These are phyloP conservation scores for Alitta virens DNA, from an alignment of 2,888 invertebrate genomes.

Conservation along the genomic window DNA sequence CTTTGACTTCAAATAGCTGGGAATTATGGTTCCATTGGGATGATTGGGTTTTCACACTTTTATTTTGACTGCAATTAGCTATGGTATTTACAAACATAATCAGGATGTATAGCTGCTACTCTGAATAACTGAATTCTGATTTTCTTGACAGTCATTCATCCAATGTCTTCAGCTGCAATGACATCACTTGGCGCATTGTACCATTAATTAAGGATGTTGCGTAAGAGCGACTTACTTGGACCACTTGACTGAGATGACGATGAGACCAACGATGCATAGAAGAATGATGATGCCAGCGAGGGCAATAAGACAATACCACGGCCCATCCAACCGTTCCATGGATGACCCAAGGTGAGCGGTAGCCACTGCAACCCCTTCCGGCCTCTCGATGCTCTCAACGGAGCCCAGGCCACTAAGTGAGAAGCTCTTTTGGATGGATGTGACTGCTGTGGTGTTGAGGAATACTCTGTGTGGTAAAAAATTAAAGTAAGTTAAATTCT, in stretches of 20 bases:
- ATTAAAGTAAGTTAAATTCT: too few relatives aligned
- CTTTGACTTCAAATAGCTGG: too few relatives aligned
- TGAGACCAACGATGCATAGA: constrained; percentile 81
- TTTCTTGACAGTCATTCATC: not conserved
- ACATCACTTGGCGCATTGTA: not conserved
- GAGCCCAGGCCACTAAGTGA: not conserved
- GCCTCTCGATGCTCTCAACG: constrained; percentile 6
- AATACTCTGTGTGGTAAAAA: constrained; percentile 8
- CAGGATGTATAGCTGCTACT: too few relatives aligned
- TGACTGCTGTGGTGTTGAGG: not conserved
- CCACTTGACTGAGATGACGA: constrained; percentile 92
- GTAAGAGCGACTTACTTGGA: constrained; percentile 67
- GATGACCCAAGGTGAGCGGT: constrained; percentile 1
- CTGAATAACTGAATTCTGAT: not conserved
- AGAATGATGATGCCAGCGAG: constrained; percentile 86
- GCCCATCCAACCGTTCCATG: constrained; percentile 57
- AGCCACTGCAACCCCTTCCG: not conserved
- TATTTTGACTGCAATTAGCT: too few relatives aligned
- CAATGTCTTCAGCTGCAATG: not conserved
- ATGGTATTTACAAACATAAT: too few relatives aligned
- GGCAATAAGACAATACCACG: constrained; percentile 85
- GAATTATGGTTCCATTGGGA: too few relatives aligned
- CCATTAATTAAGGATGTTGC: not conserved
- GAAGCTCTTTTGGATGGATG: constrained; percentile 4
- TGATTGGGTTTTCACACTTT: too few relatives aligned